Percentiles rank a stretch among this genome's conserved stretches.
These are phyloP conservation scores for Stomatorhinus ivindoensis DNA, from an alignment of 2,113 vertebrate species.

Conservation along the genomic window DNA sequence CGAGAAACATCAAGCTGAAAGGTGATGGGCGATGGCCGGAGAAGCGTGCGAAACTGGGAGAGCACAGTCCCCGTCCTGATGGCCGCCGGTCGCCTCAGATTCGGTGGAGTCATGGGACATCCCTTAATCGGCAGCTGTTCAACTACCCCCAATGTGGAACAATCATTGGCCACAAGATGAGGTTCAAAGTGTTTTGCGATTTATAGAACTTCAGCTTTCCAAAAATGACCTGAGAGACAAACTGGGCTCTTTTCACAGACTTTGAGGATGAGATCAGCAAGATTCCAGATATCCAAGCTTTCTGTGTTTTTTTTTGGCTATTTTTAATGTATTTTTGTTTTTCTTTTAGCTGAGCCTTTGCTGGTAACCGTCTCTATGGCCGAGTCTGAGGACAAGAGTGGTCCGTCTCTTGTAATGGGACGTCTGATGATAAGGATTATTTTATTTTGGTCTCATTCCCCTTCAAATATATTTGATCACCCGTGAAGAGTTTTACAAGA, in stretches of 20 bases:
- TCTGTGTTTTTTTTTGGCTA: conserved; percentile 55
- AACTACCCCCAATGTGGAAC: neutral
- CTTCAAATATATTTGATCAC: conserved; percentile 44
- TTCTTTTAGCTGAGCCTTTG: conserved; percentile 40
- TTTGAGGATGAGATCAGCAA: conserved; percentile 53
- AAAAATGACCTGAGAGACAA: conserved; percentile 39
- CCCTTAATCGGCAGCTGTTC: neutral
- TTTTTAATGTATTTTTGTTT: conserved; percentile 29
- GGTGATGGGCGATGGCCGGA: neutral
- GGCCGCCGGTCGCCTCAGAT: neutral
- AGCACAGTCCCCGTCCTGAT: neutral
- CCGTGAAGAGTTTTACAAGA: conserved; percentile 38
- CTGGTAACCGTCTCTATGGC: conserved; percentile 44
- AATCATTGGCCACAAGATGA: conserved; percentile 21
- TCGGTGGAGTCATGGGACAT: neutral
- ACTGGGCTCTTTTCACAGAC: conserved; percentile 37
- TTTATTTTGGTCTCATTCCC: conserved; percentile 46
- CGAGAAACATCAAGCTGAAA: neutral
- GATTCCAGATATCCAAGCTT: conserved; percentile 44
- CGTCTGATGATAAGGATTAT: conserved; percentile 43
- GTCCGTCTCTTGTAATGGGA: conserved; percentile 42
- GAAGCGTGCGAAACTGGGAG: neutral
- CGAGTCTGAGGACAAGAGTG: conserved; percentile 49
- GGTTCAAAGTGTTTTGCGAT: conserved; percentile 45
- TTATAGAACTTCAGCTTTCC: conserved; percentile 43